These are phyloP conservation scores for Loripinus fragilis DNA, from an alignment of 2,888 invertebrate genomes.

Conservation along the genomic window DNA sequence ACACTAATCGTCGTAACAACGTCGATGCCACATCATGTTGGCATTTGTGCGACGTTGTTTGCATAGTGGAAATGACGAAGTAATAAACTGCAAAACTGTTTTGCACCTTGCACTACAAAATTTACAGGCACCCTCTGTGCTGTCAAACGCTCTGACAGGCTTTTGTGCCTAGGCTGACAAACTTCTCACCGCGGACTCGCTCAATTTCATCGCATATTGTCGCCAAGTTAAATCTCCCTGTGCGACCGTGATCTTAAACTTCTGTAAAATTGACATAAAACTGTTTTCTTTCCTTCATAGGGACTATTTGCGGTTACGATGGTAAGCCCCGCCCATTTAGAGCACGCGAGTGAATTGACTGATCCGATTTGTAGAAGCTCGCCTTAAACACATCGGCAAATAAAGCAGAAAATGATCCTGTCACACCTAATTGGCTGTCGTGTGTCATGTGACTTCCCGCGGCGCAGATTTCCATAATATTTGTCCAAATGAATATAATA, in stretches of 20 bases:
- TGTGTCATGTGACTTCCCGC: constrained; percentile 60
- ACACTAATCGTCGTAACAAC: too few species aligned
- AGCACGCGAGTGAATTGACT: constrained; percentile 59
- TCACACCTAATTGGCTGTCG: constrained; percentile 56
- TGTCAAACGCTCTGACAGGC: background rate
- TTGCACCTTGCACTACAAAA: too few species aligned
- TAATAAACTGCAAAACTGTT: too few species aligned
- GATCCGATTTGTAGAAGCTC: constrained; percentile 58
- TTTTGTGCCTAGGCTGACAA: background rate
- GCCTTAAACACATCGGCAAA: constrained; percentile 38
- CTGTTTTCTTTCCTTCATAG: background rate
- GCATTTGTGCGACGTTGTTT: too few species aligned
- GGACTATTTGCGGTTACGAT: constrained; percentile 21
- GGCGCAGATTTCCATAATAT: constrained; percentile 54
- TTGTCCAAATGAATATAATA: constrained; percentile 64
- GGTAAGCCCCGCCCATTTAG: constrained; percentile 55
- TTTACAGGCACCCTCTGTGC: background rate
- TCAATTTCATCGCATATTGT: background rate
- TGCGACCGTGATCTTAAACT: background rate
- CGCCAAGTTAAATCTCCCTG: background rate
- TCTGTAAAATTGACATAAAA: constrained; percentile 11
- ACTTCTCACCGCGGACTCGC: constrained; percentile 4
- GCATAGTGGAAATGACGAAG: too few species aligned
- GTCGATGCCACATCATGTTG: too few species aligned
- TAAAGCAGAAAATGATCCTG: constrained; percentile 45